Evolutionary conservation across 2,888 invertebrate genomes (phyloP).

Genomic region (Drosophila ochracea): DNA sequence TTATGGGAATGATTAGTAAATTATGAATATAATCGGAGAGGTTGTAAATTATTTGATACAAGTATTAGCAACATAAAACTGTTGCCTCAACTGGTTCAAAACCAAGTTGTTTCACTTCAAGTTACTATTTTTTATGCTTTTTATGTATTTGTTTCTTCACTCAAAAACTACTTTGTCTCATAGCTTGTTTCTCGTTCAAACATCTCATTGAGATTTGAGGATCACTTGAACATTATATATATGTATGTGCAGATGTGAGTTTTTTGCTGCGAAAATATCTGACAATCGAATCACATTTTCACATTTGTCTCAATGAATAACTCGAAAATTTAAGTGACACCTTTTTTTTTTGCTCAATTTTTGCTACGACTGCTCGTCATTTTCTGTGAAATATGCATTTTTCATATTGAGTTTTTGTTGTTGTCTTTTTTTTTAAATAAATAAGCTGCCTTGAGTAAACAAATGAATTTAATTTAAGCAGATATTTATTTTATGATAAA

Average conservation of each 20-base stretch:
- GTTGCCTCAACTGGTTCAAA: slow-evolving; percentile 27
- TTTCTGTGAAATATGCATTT: slow-evolving; percentile 3
- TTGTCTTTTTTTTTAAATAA: not conserved
- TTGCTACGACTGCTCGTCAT: not conserved
- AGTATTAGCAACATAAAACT: slow-evolving; percentile 17
- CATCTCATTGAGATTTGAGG: not conserved
- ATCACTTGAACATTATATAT: slow-evolving; percentile 1
- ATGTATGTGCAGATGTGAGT: not conserved
- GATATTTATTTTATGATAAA: not conserved
- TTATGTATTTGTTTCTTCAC: not conserved
- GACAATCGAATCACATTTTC: slow-evolving; percentile 6
- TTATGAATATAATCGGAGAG: slow-evolving; percentile 32
- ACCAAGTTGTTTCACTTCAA: not conserved
- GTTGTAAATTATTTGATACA: slow-evolving; percentile 17
- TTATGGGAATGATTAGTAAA: slow-evolving; percentile 19
- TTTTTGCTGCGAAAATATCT: slow-evolving; percentile 7
- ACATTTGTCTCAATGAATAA: slow-evolving; percentile 10
- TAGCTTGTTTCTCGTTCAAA: not conserved
- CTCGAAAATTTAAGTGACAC: not conserved
- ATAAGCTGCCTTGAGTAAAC: not conserved
- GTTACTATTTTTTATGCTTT: slow-evolving; percentile 5
- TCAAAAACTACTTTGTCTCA: not conserved
- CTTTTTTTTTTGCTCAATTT: not conserved
- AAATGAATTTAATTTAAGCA: not conserved
- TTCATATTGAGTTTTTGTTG: not conserved